Percentiles rank a stretch among this genome's conserved stretches.
Evolutionary conservation across 2,797 vertebrate species (phyloP).

Genomic region (Odontamblyopus rebecca): DNA sequence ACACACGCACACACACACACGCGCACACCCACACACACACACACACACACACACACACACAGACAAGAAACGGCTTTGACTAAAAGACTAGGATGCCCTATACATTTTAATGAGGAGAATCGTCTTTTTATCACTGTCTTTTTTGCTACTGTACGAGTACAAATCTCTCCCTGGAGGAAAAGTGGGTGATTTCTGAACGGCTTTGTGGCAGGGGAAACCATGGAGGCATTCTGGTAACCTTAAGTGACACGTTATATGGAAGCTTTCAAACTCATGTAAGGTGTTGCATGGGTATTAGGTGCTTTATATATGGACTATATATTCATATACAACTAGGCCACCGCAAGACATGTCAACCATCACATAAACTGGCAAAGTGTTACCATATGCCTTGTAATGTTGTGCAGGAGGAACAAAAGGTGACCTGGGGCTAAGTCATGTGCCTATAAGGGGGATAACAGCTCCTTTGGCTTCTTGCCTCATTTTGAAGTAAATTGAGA

Average conservation of each 20-base stretch:
- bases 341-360: constrained; percentile 6
- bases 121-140: constrained; percentile 65
- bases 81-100: constrained; percentile 62
- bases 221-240: constrained; percentile 50
- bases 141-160: constrained; percentile 62
- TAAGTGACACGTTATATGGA: constrained; percentile 30
- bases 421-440: constrained; percentile 19
- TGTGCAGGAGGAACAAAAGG: constrained; percentile 25
- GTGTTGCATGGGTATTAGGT: constrained; percentile 24
- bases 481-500: constrained; percentile 38
- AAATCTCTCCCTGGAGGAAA: constrained; percentile 64
- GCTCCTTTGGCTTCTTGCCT: constrained; percentile 17
- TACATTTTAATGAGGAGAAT: constrained; percentile 74
- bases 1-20: constrained; percentile 66
- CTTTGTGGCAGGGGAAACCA: constrained; percentile 36
- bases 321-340: constrained; percentile 36
- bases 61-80: constrained; percentile 74
- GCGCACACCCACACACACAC: constrained; percentile 63
- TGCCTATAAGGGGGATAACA: constrained; percentile 12
- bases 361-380: constrained; percentile 15
- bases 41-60: constrained; percentile 63
- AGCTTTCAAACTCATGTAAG: constrained; percentile 47
- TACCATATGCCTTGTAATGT: constrained; percentile 28
- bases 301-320: constrained; percentile 42
- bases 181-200: constrained; percentile 45